Evolutionary conservation across 2,888 invertebrate genomes (phyloP), one percentile per base, ranked within the genome.

Genomic region (Cephus runcator): DNA sequence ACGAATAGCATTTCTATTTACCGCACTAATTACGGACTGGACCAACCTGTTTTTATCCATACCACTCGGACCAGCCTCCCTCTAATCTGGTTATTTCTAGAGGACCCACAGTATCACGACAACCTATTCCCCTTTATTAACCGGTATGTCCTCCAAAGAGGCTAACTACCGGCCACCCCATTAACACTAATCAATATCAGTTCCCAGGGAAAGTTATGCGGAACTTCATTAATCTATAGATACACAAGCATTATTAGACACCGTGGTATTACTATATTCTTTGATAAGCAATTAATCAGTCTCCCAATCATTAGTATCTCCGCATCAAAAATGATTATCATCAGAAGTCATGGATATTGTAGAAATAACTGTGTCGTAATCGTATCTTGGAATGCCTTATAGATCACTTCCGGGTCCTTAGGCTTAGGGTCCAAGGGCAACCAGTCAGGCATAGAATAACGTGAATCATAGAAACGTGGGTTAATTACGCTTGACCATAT

Each of bases 11-110:
- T 80, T 81, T 80, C 78, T 80, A 79, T 81, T 82, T 77, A 83
- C 81, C 81, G 74, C 82, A 75, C 82, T 84, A 85, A 85, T 85
- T 85, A 84, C 84, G 75, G 79, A 83, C 76, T 81, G 79, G 82
- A 79, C 82, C 81, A 83, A 85, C 85, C 83, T 82, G 85, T 85
- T 85, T 85, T 85, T 84, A 84, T 83, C 81, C 82, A 81, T 77
- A 79, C 77, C 79, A 76, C 77, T 79, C 77, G 71, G 73, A 77
- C 69, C 79, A 76, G 75, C 76, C 77, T 81, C 69, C 77, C 80
- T 85, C 80, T 83, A 85, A 85, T 83, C 79, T 75, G 81, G 85
- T 84, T 86, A 86, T 82, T 56, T 56, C 23, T 56, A 56, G 23
- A 56, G 23, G 9, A 56, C 2, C 23, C 56, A 56, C 9, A 56